Evolutionary conservation across 2,888 invertebrate species (phyloP), one percentile per base, ranked within the genome.

Genomic region (Celastrina argiolus): DNA sequence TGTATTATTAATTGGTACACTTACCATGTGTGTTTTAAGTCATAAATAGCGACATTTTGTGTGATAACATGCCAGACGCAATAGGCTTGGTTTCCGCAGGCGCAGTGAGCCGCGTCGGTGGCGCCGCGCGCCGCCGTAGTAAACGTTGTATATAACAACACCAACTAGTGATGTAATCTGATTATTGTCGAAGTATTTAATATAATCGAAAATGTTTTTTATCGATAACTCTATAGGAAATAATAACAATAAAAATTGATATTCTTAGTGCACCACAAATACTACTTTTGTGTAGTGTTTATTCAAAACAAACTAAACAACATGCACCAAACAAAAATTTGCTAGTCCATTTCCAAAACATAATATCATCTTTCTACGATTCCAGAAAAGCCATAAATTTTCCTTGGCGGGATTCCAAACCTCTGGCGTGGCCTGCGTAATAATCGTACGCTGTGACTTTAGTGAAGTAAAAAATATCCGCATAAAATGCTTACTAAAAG

Each of bases 41-140:
- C 65, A 65, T 64, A 65, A 67, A 45, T 65, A 67, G 69, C 65
- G 61, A 67, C 66, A 67, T 68, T 68, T 65, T 66, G 66, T 67
- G 67, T 67, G 68, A 71, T 63, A 64, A 69, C 66, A 72, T 71
- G 71, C 70, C 64, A 69, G 67, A 45, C 65, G 69, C 66, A 69
- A 67, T 67, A 41, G 65, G 61, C 64, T 64, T 18, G 63, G 68
- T 18, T 28, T 41, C 42, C 71, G 45, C 72, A 70, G 72, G 74
- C 74, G 74, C 74, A 74, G 58, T 70, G 67, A 31, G 41, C 26
- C 64, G 63, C 45, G 42, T 59, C 12, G 26, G 63, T 41, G 45
- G 51, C 63, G 56, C 51, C 42, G 18, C 59, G 58, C 18, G 12
- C 36, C 12, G 18, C 18, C n/a, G 12, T 28, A 14, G 22, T 39